Evolutionary conservation across 2,113 vertebrate species (phyloP).

Genomic region (Paramormyrops kingsleyae): DNA sequence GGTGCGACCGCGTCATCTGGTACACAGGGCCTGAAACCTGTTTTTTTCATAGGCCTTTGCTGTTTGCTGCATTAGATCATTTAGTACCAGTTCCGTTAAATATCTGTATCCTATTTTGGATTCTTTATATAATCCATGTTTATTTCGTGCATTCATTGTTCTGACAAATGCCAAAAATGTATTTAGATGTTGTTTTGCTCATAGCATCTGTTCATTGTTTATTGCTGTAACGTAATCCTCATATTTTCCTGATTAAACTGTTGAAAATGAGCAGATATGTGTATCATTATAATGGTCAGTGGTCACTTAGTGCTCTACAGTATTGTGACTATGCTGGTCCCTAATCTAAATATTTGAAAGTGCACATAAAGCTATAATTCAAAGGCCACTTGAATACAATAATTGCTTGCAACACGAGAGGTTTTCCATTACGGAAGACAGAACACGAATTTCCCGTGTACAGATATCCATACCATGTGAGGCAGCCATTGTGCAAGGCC

Average conservation of each 20-base stretch:
- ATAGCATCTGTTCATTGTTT: slow-evolving; percentile 9
- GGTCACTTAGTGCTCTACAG: slow-evolving; percentile 8
- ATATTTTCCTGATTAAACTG: slow-evolving; percentile 14
- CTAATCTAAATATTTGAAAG: slow-evolving; percentile 7
- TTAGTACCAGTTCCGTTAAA: not conserved
- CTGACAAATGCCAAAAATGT: slow-evolving; percentile 10
- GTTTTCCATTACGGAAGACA: slow-evolving; percentile 7
- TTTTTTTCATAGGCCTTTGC: not conserved
- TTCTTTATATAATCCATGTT: not conserved
- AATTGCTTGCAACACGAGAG: not conserved
- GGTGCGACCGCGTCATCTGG: not conserved
- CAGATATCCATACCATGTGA: not conserved
- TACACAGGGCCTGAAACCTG: not conserved
- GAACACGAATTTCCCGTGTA: not conserved
- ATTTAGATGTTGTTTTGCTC: slow-evolving; percentile 11
- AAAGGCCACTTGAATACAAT: not conserved
- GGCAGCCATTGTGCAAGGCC: not conserved
- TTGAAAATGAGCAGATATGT: not conserved
- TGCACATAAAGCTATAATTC: not conserved
- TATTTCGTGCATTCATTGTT: not conserved
- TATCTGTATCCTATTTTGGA: not conserved
- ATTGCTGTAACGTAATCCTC: slow-evolving; percentile 2
- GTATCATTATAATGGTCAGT: not conserved
- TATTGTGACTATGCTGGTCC: not conserved
- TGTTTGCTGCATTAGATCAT: not conserved